phyloP scores from a whole-genome alignment of 2,113 vertebrate species.

The Otis tarda region DNA sequence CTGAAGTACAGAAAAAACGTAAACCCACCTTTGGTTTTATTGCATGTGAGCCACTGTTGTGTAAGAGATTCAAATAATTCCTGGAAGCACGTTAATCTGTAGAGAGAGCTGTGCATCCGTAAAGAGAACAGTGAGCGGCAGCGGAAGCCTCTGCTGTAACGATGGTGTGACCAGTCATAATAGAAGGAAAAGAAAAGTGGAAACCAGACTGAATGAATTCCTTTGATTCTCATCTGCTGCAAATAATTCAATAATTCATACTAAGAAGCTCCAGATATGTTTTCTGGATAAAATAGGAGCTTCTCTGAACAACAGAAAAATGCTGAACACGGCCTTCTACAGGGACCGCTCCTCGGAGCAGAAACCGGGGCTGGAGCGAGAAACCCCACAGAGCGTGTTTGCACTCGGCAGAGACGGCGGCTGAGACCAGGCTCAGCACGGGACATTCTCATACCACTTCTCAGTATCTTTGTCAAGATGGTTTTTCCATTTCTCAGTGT shows the following conservation, averaged over 20 bases:
- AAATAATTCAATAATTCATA: constrained; percentile 29
- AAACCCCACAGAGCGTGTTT: neutral
- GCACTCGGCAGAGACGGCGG: constrained; percentile 47
- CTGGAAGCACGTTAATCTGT: neutral
- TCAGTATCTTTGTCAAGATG: constrained; percentile 57
- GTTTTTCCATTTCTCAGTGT: constrained; percentile 55
- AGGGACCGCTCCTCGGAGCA: neutral
- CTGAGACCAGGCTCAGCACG: constrained; percentile 46
- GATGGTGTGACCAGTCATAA: neutral
- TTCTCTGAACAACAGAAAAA: constrained; percentile 40
- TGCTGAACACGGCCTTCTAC: constrained; percentile 46
- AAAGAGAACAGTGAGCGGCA: neutral
- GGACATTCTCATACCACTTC: constrained; percentile 62
- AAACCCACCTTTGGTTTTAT: neutral
- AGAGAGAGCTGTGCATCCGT: neutral
- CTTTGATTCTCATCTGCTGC: constrained; percentile 14
- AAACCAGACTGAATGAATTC: constrained; percentile 32
- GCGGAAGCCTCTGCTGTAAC: neutral
- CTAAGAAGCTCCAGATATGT: neutral
- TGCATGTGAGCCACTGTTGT: neutral
- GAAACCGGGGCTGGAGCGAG: constrained; percentile 38
- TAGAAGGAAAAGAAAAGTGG: neutral
- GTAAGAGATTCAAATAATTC: neutral
- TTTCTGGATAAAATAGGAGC: constrained; percentile 35
- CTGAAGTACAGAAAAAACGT: neutral